phyloP scores from a whole-genome alignment of 2,888 invertebrate species.

The Argyresthia albistria region DNA sequence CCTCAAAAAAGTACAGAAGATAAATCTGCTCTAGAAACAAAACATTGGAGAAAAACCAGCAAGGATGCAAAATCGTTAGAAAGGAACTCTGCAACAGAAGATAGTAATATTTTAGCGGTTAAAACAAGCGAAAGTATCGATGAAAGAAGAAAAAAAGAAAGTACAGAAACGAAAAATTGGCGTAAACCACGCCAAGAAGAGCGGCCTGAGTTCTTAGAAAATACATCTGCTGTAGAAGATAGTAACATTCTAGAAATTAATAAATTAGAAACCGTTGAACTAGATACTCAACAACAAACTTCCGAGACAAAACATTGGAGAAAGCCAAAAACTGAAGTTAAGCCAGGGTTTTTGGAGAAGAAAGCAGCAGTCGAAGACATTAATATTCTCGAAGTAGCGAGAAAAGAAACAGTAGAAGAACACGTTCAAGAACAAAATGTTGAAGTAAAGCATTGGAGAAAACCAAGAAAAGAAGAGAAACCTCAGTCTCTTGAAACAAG shows the following conservation, averaged over 20 bases:
- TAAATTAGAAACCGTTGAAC: conserved; percentile 4
- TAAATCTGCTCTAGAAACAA: conserved; percentile 16
- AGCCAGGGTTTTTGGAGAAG: conserved; percentile 17
- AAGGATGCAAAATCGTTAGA: conserved; percentile 11
- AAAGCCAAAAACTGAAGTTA: conserved; percentile 20
- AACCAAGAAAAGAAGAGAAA: conserved; percentile 32
- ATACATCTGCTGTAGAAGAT: conserved; percentile 5
- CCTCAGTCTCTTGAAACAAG: conserved; percentile 1
- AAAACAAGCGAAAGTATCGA: background rate
- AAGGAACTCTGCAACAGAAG: conserved; percentile 11
- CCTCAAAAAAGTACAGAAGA: background rate
- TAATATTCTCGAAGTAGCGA: conserved; percentile 17
- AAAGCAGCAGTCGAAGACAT: conserved; percentile 7
- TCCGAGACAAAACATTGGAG: conserved; percentile 33
- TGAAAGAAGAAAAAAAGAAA: background rate
- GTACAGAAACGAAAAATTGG: conserved; percentile 8
- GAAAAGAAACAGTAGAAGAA: conserved; percentile 13
- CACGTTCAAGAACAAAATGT: conserved; percentile 14
- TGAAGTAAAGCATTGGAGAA: conserved; percentile 28
- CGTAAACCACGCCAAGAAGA: conserved; percentile 6
- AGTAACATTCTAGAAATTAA: conserved; percentile 5
- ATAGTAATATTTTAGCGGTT: conserved; percentile 1
- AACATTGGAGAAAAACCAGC: conserved; percentile 28
- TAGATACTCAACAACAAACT: conserved; percentile 10
- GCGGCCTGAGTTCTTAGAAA: conserved; percentile 9